Evolutionary conservation across 1,140 invertebrate species (phyloP).

Genomic region (Heterodera schachtii): DNA sequence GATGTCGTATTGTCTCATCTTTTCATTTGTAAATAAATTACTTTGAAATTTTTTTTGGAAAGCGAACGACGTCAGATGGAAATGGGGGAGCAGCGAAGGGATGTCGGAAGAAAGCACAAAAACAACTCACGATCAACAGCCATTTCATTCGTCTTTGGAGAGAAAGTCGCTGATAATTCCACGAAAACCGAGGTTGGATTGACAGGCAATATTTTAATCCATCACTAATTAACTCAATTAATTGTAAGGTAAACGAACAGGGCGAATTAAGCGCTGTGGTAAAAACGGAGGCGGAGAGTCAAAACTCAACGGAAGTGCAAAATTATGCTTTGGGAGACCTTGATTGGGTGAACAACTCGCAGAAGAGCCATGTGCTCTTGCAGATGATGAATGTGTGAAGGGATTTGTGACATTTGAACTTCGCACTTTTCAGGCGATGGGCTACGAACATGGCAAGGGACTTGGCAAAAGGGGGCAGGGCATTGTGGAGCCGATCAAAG

Average conservation of each 20-base stretch:
- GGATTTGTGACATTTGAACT: not conserved
- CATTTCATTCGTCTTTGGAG: not conserved
- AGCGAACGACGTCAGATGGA: not conserved
- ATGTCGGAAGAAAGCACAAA: not conserved
- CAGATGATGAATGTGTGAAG: slow-evolving; percentile 6
- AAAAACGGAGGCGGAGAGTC: not conserved
- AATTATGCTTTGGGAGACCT: not conserved
- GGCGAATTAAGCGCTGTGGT: no score
- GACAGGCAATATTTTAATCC: no score
- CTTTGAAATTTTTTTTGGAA: not conserved
- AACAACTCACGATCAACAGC: not conserved
- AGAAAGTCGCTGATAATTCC: not conserved
- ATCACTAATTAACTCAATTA: no score
- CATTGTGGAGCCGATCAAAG: slow-evolving; percentile 3
- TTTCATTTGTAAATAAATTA: no score
- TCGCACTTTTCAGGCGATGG: not conserved
- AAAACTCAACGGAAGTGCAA: not conserved
- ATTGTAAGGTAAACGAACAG: no score
- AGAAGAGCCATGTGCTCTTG: not conserved
- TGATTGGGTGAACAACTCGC: not conserved
- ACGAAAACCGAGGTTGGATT: no score
- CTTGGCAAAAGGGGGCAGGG: slow-evolving; percentile 4
- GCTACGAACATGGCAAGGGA: slow-evolving; percentile 13
- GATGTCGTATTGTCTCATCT: no score
- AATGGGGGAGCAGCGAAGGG: not conserved